These are phyloP conservation scores for Spondyliosoma cantharus DNA, from an alignment of 2,797 vertebrate genomes.

Conservation along the genomic window DNA sequence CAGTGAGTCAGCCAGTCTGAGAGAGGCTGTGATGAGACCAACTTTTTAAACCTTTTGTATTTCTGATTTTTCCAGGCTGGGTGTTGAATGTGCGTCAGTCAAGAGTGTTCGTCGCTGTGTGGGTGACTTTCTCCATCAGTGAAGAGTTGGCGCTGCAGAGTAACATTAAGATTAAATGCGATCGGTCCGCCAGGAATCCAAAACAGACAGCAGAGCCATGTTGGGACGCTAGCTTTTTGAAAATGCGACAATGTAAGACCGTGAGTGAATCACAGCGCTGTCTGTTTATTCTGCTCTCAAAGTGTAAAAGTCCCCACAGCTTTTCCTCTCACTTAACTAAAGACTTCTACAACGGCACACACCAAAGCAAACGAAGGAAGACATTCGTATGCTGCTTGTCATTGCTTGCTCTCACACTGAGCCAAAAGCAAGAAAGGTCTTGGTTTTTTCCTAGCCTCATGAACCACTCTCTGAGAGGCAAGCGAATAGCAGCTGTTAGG, in stretches of 20 bases:
- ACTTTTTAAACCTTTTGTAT: constrained; percentile 54
- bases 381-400: constrained; percentile 3
- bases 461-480: constrained; percentile 9
- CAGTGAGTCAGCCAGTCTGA: constrained; percentile 61
- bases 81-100: constrained; percentile 59
- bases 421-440: constrained; percentile 7
- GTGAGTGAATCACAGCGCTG: constrained; percentile 47
- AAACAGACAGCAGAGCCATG: constrained; percentile 62
- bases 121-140: constrained; percentile 57
- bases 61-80: constrained; percentile 23
- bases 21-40: constrained; percentile 50
- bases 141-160: constrained; percentile 29
- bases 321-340: constrained; percentile 46
- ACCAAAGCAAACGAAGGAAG: constrained; percentile 25
- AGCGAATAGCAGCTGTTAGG: constrained; percentile 36
- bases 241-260: constrained; percentile 42
- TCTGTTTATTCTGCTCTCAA: constrained; percentile 63
- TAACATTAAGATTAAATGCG: constrained; percentile 65
- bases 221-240: constrained; percentile 61
- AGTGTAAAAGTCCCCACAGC: constrained; percentile 48
- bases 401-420: not conserved
- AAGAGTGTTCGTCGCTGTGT: constrained; percentile 37
- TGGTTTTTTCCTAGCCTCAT: constrained; percentile 18
- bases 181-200: constrained; percentile 66
- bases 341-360: constrained; percentile 7